Conservation (phyloP, 2,113 vertebrate species). For the Crotalus horridus region DNA sequence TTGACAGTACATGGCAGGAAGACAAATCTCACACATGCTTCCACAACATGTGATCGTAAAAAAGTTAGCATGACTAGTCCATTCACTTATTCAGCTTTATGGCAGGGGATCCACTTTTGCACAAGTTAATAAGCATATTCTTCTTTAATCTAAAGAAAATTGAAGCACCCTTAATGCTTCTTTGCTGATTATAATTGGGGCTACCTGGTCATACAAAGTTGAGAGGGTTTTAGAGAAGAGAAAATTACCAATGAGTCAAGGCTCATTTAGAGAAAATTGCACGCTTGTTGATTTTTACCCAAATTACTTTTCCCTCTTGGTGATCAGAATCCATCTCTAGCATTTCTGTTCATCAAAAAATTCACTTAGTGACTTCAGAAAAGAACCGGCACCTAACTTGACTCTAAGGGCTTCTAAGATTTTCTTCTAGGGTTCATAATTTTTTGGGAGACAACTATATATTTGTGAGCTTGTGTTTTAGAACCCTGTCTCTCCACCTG, state of each 20-base stretch:
- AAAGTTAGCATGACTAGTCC: background rate
- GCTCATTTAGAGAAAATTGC: background rate
- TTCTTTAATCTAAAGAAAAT: background rate
- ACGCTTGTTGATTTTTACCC: conserved; percentile 15
- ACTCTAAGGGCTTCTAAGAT: background rate
- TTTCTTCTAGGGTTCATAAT: too few relatives aligned
- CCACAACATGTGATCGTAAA: fast-evolving
- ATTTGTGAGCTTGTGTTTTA: background rate
- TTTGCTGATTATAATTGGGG: conserved; percentile 2
- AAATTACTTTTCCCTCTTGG: fast-evolving
- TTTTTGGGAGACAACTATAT: background rate
- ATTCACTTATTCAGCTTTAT: background rate
- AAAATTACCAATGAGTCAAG: background rate
- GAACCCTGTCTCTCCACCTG: background rate
- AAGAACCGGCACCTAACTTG: background rate
- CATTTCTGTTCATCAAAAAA: background rate
- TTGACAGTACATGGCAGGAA: background rate
- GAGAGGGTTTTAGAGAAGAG: fast-evolving
- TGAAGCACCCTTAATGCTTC: background rate
- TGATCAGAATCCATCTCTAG: background rate
- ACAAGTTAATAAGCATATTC: background rate
- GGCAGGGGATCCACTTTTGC: background rate
- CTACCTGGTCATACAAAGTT: background rate
- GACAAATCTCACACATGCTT: background rate
- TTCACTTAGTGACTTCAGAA: background rate